A percentile compares a stretch with the other conserved stretches of the same genome.
These are phyloP conservation scores for Trisateles emortualis DNA, from an alignment of 2,888 invertebrate species.

Conservation along the genomic window DNA sequence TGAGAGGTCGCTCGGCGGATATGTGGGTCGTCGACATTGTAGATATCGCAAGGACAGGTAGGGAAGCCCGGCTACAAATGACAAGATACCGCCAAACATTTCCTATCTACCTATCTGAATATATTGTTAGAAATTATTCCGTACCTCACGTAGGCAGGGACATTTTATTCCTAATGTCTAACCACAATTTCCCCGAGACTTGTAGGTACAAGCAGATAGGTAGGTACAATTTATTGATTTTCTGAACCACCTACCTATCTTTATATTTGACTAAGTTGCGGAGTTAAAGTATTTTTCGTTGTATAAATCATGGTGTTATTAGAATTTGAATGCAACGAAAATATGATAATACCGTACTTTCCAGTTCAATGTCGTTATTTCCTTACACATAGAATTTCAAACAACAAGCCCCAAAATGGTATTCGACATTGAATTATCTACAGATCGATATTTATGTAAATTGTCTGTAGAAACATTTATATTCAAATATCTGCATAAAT, in stretches of 20 bases:
- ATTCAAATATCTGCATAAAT: slow-evolving; percentile 55
- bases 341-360: slow-evolving; percentile 30
- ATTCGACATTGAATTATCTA: slow-evolving; percentile 51
- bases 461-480: slow-evolving; percentile 43
- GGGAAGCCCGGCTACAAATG: slow-evolving; percentile 36
- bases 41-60: slow-evolving; percentile 45
- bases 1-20: slow-evolving; percentile 42
- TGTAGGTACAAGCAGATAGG: too few species aligned
- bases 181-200: slow-evolving; percentile 1
- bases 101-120: slow-evolving; percentile 27
- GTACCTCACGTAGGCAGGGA: slow-evolving; percentile 15
- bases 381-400: slow-evolving; percentile 39
- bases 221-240: slow-evolving; percentile 4
- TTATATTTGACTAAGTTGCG: background rate
- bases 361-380: slow-evolving; percentile 44
- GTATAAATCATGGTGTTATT: slow-evolving; percentile 22
- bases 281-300: slow-evolving; percentile 5
- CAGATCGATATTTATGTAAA: slow-evolving; percentile 56
- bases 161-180: slow-evolving; percentile 16
- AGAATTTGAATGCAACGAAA: slow-evolving; percentile 18
- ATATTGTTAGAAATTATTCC: slow-evolving; percentile 30
- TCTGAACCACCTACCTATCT: background rate
- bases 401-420: slow-evolving; percentile 41
- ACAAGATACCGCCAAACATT: slow-evolving; percentile 32
- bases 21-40: slow-evolving; percentile 47